Evolutionary conservation across 2,113 vertebrate species (phyloP), one percentile per base, ranked within the genome.

Genomic region (Brienomyrus longianalis): DNA sequence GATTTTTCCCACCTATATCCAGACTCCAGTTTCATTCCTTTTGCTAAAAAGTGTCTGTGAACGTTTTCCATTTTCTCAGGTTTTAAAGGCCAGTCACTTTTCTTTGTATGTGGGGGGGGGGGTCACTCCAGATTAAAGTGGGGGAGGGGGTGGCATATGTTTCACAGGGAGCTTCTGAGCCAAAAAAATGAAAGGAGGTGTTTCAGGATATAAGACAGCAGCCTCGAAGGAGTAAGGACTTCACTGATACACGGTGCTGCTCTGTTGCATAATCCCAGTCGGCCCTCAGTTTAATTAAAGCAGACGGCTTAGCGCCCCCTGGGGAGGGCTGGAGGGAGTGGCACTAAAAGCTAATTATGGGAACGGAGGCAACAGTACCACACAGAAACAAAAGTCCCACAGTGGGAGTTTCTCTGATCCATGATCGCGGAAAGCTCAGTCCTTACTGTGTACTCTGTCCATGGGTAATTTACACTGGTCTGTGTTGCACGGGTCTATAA

Each of bases 241-340:
- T 11, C 87, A 66, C 43, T 88, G 87, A 88, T 17, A 51, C 31
- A 35, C 19, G 0, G 31, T 56, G 19, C 17, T 31, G 17, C 86
- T 21, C 2, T 66, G 52, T 45, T 39, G 35, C 19, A n/a, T 23
- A 59, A 21, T 54, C 56, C 31, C 52, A 56, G 86, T 43, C 52
- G 86, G 86, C 3, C 39, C 7, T 6, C 7, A 9, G 52, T 10
- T 88, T 88, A 88, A 88, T 66, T 88, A 66, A 59, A 66, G 87
- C 56, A 35, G n/a, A 59, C n/a, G 86, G 86, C 52, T 88, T 66
- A 62, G 87, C 39, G 39, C 87, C 87, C 86, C 86, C 86, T 88
- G 86, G 54, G 86, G 35, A 88, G 86, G 2, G 54, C 85, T 31
- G 54, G 39, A 45, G 52, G 52, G n/a, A 35, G 86, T 66, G 54